Conservation (phyloP, 2,797 vertebrate species). For the Sebastes cheni region DNA sequence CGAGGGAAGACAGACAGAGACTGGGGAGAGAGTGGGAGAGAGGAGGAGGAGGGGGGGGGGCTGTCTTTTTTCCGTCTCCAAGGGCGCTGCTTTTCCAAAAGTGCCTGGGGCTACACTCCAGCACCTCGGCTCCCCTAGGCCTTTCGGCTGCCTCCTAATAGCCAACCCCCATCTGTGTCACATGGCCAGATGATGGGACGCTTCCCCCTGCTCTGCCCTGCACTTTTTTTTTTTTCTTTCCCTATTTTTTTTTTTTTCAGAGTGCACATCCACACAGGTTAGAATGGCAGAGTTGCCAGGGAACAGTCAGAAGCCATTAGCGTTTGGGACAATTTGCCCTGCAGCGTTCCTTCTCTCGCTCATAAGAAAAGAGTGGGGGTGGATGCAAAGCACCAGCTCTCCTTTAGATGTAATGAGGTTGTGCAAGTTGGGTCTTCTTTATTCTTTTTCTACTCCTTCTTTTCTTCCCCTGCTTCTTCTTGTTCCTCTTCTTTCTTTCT, state of each 20-base stretch:
- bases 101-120: constrained; percentile 96
- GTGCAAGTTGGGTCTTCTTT: constrained; percentile 81
- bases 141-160: constrained; percentile 97
- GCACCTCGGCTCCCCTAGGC: constrained; percentile 98
- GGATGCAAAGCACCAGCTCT: constrained; percentile 83
- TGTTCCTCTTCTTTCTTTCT: constrained; percentile 38
- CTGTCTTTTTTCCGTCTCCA: constrained; percentile 83
- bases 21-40: constrained; percentile 33
- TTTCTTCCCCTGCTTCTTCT: constrained; percentile 48
- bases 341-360: constrained; percentile 94
- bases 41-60: constrained; percentile 30
- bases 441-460: constrained; percentile 68
- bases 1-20: constrained; percentile 55
- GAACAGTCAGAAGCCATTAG: constrained; percentile 99
- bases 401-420: constrained; percentile 88
- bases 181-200: constrained; percentile 98
- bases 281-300: constrained; percentile 99
- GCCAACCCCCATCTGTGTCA: constrained; percentile 99
- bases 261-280: constrained; percentile 97
- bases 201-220: constrained; percentile 86
- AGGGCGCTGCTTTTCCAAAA: constrained; percentile 97
- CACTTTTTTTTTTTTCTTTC: constrained; percentile 65
- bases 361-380: constrained; percentile 87
- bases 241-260: constrained; percentile 84
- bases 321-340: constrained; percentile 99